Percentiles rank a stretch among this genome's conserved stretches.
These are phyloP conservation scores for Macrocentrus cingulum DNA, from an alignment of 1,140 invertebrate genomes.

Conservation along the genomic window DNA sequence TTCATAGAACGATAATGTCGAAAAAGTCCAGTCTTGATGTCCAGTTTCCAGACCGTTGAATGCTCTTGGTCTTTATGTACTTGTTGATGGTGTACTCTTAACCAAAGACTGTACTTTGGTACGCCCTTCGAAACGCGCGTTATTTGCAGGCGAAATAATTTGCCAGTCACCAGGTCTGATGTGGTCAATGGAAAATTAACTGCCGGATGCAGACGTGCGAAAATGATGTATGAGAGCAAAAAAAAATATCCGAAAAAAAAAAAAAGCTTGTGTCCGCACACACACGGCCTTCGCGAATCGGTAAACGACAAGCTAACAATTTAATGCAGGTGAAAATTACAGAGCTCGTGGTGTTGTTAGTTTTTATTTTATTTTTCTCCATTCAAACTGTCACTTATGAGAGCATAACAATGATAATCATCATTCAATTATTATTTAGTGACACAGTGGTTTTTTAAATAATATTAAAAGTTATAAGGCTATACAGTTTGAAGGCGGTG, in stretches of 20 bases:
- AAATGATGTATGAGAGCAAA: neutral
- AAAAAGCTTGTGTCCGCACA: conserved; percentile 14
- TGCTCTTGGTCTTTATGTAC: conserved; percentile 11
- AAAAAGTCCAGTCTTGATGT: too few relatives aligned
- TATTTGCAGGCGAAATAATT: neutral
- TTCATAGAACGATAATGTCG: too few relatives aligned
- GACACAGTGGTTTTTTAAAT: too few relatives aligned
- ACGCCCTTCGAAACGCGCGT: too few relatives aligned
- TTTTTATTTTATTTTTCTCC: conserved; percentile 7
- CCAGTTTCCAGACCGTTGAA: conserved; percentile 23
- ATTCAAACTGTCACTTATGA: conserved; percentile 32
- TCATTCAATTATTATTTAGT: conserved; percentile 44
- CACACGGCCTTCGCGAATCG: neutral
- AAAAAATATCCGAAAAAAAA: conserved; percentile 25
- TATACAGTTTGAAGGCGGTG: conserved; percentile 22
- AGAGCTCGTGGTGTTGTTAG: conserved; percentile 27
- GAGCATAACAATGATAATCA: conserved; percentile 34
- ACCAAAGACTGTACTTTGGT: too few relatives aligned
- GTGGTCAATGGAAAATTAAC: conserved; percentile 1
- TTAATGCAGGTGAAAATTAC: conserved; percentile 40
- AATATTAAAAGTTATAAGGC: too few relatives aligned
- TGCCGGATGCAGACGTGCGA: neutral
- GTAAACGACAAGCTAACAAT: conserved; percentile 32
- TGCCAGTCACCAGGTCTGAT: neutral
- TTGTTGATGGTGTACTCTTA: neutral